Conservation (phyloP, 2,888 invertebrate species). For the Eupeodes luniger region DNA sequence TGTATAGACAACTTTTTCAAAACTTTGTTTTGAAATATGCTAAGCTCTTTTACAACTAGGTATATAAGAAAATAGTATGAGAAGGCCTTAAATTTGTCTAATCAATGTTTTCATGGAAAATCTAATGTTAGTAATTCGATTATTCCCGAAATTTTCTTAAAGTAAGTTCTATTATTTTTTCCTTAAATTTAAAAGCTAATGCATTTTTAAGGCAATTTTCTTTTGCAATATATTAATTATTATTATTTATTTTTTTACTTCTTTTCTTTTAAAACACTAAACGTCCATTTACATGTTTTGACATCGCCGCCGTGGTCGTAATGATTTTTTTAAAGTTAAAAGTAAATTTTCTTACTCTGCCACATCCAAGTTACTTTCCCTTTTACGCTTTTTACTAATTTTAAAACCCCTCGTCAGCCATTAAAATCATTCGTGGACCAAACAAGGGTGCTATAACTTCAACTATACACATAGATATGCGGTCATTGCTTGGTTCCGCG, state of each 20-base stretch:
- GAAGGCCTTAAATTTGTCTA: too few species aligned
- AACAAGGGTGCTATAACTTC: constrained; percentile 19
- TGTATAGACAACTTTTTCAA: too few species aligned
- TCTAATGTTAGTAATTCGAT: too few species aligned
- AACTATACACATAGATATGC: constrained; percentile 15
- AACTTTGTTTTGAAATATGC: too few species aligned
- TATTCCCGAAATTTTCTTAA: background rate
- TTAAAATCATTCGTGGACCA: constrained; percentile 53
- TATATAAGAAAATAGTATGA: too few species aligned
- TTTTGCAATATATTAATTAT: constrained; percentile 9
- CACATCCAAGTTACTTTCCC: constrained; percentile 34
- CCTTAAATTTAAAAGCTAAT: background rate
- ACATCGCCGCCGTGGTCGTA: constrained; percentile 33
- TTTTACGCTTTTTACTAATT: constrained; percentile 54
- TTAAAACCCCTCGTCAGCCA: constrained; percentile 58
- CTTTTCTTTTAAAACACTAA: constrained; percentile 33
- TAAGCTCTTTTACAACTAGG: too few species aligned
- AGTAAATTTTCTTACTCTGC: constrained; percentile 18
- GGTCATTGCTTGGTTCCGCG: constrained; percentile 50
- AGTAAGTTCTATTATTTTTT: background rate
- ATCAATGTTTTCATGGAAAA: too few species aligned
- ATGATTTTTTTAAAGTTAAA: constrained; percentile 53
- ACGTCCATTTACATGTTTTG: constrained; percentile 55
- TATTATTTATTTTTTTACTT: background rate
- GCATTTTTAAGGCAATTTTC: constrained; percentile 2